phyloP scores from a whole-genome alignment of 2,113 vertebrate species.

The Fukomys damarensis region DNA sequence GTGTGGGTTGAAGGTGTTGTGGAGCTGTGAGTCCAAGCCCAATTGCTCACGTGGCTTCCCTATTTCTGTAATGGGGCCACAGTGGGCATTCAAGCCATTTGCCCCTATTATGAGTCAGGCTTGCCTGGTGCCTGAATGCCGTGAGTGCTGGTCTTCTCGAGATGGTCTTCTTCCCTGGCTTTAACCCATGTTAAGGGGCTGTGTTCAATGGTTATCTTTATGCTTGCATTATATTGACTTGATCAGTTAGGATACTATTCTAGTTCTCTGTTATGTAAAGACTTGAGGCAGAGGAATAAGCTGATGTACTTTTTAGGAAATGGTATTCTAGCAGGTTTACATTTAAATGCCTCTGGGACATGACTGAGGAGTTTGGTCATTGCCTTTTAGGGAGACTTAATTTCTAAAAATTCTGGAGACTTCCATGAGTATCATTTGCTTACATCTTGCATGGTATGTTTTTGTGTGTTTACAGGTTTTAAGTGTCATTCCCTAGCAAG shows the following conservation, averaged over 20 bases:
- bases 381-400: conserved; percentile 36
- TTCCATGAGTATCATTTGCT: not conserved
- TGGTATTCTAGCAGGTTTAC: not conserved
- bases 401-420: not conserved
- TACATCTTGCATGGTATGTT: not conserved
- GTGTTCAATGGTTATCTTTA: not conserved
- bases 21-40: not conserved
- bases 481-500: not conserved
- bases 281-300: not conserved
- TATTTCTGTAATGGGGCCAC: not conserved
- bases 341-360: not conserved
- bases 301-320: not conserved
- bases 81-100: not conserved
- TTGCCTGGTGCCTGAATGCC: not conserved
- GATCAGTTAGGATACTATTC: not conserved
- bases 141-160: not conserved
- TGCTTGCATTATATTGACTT: not conserved
- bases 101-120: not conserved
- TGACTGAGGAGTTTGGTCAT: not conserved
- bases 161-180: not conserved
- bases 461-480: not conserved
- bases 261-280: not conserved
- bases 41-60: not conserved
- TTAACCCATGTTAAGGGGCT: not conserved
- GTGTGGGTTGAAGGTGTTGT: not conserved